phyloP scores from a whole-genome alignment of 2,113 vertebrate species.

The Poicephalus gulielmi region DNA sequence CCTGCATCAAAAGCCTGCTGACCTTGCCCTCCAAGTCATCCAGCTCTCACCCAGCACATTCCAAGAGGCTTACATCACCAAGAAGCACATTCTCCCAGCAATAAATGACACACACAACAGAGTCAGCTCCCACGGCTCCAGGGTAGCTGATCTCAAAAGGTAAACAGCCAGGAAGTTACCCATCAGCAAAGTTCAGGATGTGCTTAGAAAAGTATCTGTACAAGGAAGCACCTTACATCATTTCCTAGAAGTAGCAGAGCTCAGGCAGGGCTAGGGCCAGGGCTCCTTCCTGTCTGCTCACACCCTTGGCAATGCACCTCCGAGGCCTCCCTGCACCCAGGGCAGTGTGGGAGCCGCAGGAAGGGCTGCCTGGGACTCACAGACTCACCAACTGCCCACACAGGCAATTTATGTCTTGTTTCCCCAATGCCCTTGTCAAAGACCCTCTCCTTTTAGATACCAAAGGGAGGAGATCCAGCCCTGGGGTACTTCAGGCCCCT shows the following conservation, averaged over 20 bases:
- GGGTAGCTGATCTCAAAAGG: not conserved
- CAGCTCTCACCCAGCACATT: rapidly evolving
- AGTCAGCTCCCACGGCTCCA: not conserved
- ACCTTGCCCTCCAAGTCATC: not conserved
- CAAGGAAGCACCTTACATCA: not conserved
- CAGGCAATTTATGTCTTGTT: not conserved
- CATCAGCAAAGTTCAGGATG: not conserved
- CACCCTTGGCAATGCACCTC: not conserved
- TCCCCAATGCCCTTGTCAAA: not conserved
- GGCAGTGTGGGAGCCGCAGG: rapidly evolving
- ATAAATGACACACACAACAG: not conserved
- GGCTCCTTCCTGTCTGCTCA: not conserved
- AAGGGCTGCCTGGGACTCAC: not conserved
- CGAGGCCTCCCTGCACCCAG: not conserved
- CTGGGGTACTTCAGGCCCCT: no score
- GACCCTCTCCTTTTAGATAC: not conserved
- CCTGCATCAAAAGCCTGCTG: not conserved
- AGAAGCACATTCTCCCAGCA: not conserved
- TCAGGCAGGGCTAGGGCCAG: not conserved
- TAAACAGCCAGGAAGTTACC: not conserved
- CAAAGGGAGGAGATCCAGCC: not conserved
- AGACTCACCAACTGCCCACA: not conserved
- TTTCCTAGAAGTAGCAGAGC: not conserved
- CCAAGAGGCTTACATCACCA: not conserved
- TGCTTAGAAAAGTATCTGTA: not conserved